Conservation (phyloP, 2,888 invertebrate species). For the Lydus trimaculatus region DNA sequence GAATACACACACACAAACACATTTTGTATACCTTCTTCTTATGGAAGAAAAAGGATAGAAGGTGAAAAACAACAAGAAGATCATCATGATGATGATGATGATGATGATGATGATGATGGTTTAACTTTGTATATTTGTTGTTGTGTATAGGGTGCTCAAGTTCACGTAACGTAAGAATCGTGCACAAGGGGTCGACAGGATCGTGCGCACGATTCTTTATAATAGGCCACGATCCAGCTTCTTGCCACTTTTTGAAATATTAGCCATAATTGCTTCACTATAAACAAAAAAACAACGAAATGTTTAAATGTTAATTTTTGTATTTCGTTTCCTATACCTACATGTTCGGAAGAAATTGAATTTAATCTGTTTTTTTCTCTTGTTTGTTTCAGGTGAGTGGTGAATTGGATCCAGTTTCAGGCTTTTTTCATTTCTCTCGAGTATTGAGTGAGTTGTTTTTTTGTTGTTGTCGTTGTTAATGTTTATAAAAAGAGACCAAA, state of each 20-base stretch:
- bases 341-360: background rate
- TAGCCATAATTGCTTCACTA: constrained; percentile 35
- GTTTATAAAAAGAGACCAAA: background rate
- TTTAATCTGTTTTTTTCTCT: constrained; percentile 14
- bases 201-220: constrained; percentile 38
- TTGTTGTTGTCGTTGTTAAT: background rate
- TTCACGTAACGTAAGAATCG: constrained; percentile 38
- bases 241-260: constrained; percentile 34
- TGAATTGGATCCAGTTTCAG: background rate
- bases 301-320: no score
- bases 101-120: background rate
- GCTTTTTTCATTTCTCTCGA: background rate
- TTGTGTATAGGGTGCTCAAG: constrained; percentile 27
- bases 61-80: background rate
- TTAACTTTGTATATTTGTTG: constrained; percentile 18
- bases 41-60: background rate
- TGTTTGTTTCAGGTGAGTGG: constrained; percentile 30
- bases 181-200: constrained; percentile 32
- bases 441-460: background rate
- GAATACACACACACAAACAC: constrained; percentile 13
- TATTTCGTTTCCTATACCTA: no score
- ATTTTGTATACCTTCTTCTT: background rate
- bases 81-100: background rate
- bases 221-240: constrained; percentile 37
- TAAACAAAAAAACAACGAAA: constrained; percentile 8